These are phyloP conservation scores for Gallinago media DNA, from an alignment of 2,113 vertebrate species.

Conservation along the genomic window DNA sequence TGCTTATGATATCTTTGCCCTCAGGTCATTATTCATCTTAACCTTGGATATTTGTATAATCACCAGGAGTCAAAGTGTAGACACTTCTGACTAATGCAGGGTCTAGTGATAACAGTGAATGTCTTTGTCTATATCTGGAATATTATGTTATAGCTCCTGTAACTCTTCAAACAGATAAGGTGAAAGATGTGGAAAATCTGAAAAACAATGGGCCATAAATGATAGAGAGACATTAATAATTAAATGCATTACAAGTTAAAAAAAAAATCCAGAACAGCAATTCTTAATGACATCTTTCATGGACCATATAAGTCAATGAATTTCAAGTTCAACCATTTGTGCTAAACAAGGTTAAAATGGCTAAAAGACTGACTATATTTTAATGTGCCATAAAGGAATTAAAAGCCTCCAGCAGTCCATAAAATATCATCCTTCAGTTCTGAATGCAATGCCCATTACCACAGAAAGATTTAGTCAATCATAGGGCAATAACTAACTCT, in stretches of 20 bases:
- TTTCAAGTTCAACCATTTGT: conserved; percentile 74
- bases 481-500: conserved; percentile 38
- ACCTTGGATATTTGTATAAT: background rate
- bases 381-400: conserved; percentile 75
- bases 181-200: conserved; percentile 49
- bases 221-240: conserved; percentile 50
- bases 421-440: conserved; percentile 68
- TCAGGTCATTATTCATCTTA: background rate
- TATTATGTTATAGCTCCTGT: background rate
- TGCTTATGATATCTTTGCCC: background rate
- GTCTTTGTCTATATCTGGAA: background rate
- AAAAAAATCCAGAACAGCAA: background rate
- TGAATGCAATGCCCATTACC: conserved; percentile 69
- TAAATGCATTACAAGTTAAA: conserved; percentile 33
- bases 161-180: conserved; percentile 25
- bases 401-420: conserved; percentile 71
- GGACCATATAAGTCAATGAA: conserved; percentile 67
- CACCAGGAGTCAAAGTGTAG: background rate
- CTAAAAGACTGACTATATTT: conserved; percentile 72
- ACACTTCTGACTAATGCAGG: background rate
- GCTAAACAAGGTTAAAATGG: conserved; percentile 81
- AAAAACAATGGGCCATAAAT: conserved; percentile 55
- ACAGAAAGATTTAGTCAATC: conserved; percentile 64
- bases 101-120: background rate
- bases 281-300: conserved; percentile 70